Conservation (phyloP, 2,797 vertebrate genomes). For the Amphiprion clarkii region DNA sequence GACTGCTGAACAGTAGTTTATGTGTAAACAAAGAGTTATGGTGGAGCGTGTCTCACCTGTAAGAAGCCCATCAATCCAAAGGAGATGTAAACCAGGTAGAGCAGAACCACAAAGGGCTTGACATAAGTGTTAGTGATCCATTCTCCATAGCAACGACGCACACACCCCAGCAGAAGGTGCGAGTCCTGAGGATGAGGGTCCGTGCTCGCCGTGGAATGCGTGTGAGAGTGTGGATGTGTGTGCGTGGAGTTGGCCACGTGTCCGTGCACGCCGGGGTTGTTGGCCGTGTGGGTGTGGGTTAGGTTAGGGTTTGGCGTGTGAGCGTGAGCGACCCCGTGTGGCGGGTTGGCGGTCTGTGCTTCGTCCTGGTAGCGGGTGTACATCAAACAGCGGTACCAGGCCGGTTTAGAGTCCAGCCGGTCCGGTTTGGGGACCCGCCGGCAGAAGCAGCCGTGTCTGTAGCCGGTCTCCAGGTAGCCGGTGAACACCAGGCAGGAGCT, state of each 20-base stretch:
- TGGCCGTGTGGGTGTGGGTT: constrained; percentile 41
- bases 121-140: constrained; percentile 99
- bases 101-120: constrained; percentile 98
- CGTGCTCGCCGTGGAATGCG: constrained; percentile 76
- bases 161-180: constrained; percentile 96
- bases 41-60: constrained; percentile 84
- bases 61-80: constrained; percentile 99
- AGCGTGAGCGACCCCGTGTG: constrained; percentile 33
- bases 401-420: constrained; percentile 93
- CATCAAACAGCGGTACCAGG: constrained; percentile 98
- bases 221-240: constrained; percentile 18
- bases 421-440: constrained; percentile 90
- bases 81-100: constrained; percentile 99
- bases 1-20: no score
- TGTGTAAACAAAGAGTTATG: not conserved
- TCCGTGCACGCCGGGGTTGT: constrained; percentile 28
- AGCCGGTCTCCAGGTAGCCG: constrained; percentile 98
- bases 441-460: constrained; percentile 98
- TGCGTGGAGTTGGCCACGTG: constrained; percentile 62
- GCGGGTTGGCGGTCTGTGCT: constrained; percentile 48
- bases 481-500: constrained; percentile 98
- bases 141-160: constrained; percentile 97
- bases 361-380: constrained; percentile 96
- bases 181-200: constrained; percentile 93
- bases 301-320: constrained; percentile 46